A percentile compares a stretch with the other conserved stretches of the same genome.
phyloP scores from a whole-genome alignment of 2,113 vertebrate genomes.

The Rissa tridactyla region DNA sequence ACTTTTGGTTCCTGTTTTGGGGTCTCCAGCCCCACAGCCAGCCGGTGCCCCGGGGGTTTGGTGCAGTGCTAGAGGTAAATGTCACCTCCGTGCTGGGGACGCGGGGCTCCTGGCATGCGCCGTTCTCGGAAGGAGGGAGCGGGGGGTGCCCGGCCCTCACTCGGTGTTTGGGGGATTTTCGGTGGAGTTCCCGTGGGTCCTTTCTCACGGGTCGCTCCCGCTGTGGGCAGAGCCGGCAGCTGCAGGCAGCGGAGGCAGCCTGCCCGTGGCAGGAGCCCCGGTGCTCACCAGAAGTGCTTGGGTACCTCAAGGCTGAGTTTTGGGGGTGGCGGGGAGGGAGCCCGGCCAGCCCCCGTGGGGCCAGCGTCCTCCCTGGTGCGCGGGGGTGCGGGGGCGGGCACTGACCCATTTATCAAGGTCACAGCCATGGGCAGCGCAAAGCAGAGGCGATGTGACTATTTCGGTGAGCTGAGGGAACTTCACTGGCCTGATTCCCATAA shows the following conservation, averaged over 20 bases:
- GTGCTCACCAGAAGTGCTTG: too few relatives aligned
- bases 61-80: background rate
- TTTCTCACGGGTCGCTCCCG: background rate
- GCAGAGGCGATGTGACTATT: conserved; percentile 14
- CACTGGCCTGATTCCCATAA: conserved; percentile 66
- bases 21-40: background rate
- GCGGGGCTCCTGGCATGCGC: fast-evolving
- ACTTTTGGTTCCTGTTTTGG: conserved; percentile 37
- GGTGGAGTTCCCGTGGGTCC: conserved; percentile 18
- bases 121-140: background rate
- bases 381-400: background rate
- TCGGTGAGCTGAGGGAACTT: conserved; percentile 50
- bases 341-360: fast-evolving
- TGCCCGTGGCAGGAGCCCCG: background rate
- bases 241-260: background rate
- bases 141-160: background rate
- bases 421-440: conserved; percentile 11
- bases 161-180: conserved; percentile 12
- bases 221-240: background rate
- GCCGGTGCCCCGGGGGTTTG: background rate
- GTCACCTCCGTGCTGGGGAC: background rate
- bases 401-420: conserved; percentile 51
- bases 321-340: background rate
- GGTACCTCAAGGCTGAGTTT: background rate
- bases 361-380: fast-evolving